Evolutionary conservation across 1,140 invertebrate species (phyloP), one percentile per base, ranked within the genome.

Genomic region (Armadillidium nasatum): DNA sequence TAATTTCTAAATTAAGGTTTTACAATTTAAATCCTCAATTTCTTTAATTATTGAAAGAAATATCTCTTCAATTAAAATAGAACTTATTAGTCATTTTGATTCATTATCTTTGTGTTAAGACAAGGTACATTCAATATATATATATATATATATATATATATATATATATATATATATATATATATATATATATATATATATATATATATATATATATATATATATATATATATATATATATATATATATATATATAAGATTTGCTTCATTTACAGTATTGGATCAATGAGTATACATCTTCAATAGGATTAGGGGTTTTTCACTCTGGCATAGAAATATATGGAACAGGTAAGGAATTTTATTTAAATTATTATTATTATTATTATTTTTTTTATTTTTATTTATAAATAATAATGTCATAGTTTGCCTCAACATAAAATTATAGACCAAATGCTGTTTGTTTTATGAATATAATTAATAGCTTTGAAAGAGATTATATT

Each of bases 251-350:
- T 33, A 33, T 33, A 33, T 33, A 33, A 33, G 2, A 33, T 3
- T 33, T 33, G 1, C 6, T 33, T 33, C 6, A 83, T 84, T 82
- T n/a, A n/a, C 83, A 94, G 92, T 94, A 93, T 83, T 95, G 94
- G 92, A 92, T 94, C 46, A 98, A 98, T 87, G 93, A 95, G 83
- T 97, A 98, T 84, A 98, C 95, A 74, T 94, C 95, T 76, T 91
- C 92, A 71, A 90, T 99, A 80, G 97, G 97, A 13, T 88, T 99
- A 74, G 97, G 97, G 72, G 95, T 99, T 78, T 99, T 96, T 86
- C 97, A 99, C 88, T 97, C 96, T 77, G 97, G 97, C 44, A 92
- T 99, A 75, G 94, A 98, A 89, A 90, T 99, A 76, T 97, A 97
- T 89, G 95, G 95, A 75, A 88, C 88, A 85, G 91, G 91, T 92